phyloP scores from a whole-genome alignment of 1,140 invertebrate genomes.

The Marisa cornuarietis region DNA sequence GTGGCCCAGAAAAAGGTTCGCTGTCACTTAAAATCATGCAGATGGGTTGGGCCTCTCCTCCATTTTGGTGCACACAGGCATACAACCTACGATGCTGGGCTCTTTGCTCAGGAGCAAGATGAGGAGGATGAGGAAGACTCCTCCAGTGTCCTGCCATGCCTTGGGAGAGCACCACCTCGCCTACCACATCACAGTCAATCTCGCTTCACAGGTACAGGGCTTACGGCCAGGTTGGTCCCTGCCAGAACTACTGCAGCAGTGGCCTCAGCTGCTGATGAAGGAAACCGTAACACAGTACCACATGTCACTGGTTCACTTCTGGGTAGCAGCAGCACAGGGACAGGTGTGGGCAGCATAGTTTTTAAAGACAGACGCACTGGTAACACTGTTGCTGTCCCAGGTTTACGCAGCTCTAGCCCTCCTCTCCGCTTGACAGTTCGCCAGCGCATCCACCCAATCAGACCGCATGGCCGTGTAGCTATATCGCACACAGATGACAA shows the following conservation, averaged over 20 bases:
- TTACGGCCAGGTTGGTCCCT: conserved; percentile 5
- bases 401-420: not conserved
- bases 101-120: not conserved
- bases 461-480: conserved; percentile 9
- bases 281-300: not conserved
- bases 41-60: conserved; percentile 52
- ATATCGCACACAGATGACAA: conserved; percentile 14
- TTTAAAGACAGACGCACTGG: conserved; percentile 10
- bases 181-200: conserved; percentile 12
- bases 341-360: not conserved
- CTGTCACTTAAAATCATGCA: conserved; percentile 49
- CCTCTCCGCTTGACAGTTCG: conserved; percentile 1
- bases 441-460: conserved; percentile 18
- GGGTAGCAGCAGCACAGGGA: not conserved
- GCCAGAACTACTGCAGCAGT: not conserved
- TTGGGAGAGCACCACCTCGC: not conserved
- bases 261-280: not conserved
- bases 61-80: conserved; percentile 44
- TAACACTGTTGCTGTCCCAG: not conserved
- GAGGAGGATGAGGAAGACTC: not conserved
- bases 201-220: conserved; percentile 11
- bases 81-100: conserved; percentile 38
- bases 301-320: conserved; percentile 1
- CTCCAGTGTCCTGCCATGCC: not conserved
- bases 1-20: conserved; percentile 48